Conservation (phyloP, 2,797 vertebrate species). For the Simalia tracyae region DNA sequence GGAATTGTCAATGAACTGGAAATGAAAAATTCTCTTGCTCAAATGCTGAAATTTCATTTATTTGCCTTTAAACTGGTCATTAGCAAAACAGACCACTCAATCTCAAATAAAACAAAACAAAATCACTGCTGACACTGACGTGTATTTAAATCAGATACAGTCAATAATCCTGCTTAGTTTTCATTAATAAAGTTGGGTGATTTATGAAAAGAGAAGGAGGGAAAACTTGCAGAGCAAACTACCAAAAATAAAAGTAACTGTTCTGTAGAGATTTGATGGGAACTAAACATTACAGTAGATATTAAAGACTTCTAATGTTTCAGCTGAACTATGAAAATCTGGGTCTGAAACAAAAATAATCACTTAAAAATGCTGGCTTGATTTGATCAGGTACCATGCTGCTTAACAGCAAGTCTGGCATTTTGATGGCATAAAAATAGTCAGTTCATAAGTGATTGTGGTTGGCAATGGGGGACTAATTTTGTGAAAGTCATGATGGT, state of each 20-base stretch:
- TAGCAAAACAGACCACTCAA: slow-evolving; percentile 49
- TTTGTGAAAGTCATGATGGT: not conserved
- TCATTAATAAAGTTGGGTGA: slow-evolving; percentile 42
- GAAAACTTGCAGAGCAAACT: slow-evolving; percentile 34
- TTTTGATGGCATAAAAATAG: not conserved
- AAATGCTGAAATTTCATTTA: slow-evolving; percentile 47
- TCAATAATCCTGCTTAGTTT: slow-evolving; percentile 46
- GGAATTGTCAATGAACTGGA: not conserved
- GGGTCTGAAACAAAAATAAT: not conserved
- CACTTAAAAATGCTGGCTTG: not conserved
- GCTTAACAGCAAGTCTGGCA: not conserved
- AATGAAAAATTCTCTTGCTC: slow-evolving; percentile 38
- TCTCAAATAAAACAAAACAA: slow-evolving; percentile 59
- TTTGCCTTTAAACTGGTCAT: slow-evolving; percentile 51
- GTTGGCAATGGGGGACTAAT: not conserved
- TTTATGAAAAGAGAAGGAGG: slow-evolving; percentile 30
- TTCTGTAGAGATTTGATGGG: slow-evolving; percentile 16
- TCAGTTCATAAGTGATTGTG: slow-evolving; percentile 1
- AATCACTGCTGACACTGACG: slow-evolving; percentile 58
- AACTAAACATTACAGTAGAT: not conserved
- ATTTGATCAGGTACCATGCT: not conserved
- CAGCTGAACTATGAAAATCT: not conserved
- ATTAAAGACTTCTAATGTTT: slow-evolving; percentile 4
- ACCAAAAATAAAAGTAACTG: slow-evolving; percentile 29
- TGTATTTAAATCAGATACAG: slow-evolving; percentile 63